These are phyloP conservation scores for Stictonetta naevosa DNA, from an alignment of 2,113 vertebrate species.

Conservation along the genomic window DNA sequence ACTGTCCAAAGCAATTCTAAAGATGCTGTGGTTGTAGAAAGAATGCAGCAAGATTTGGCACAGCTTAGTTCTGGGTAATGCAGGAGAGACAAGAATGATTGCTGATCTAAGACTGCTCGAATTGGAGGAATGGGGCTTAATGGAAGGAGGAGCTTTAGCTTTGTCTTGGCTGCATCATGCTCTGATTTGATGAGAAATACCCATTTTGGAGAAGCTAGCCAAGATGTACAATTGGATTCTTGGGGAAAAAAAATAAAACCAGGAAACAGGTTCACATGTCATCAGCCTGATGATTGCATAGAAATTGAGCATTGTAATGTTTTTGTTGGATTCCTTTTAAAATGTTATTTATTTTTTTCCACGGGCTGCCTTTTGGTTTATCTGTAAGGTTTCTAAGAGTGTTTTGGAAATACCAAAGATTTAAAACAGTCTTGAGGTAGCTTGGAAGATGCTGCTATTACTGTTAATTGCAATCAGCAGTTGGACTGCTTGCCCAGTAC, in stretches of 20 bases:
- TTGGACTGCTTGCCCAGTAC: not conserved
- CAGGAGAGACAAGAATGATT: not conserved
- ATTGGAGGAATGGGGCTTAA: not conserved
- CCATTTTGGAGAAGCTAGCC: not conserved
- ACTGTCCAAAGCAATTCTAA: not conserved
- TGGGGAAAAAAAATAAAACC: not conserved
- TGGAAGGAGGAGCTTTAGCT: not conserved
- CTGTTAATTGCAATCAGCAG: not conserved
- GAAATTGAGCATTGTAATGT: not conserved
- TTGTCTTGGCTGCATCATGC: not conserved
- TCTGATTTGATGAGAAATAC: not conserved
- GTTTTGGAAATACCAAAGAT: not conserved
- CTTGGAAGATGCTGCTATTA: not conserved
- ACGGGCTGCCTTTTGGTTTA: not conserved
- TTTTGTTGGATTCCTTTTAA: not conserved
- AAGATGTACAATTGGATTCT: not conserved
- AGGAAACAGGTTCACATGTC: not conserved
- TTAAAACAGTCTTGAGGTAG: not conserved
- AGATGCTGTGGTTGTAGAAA: not conserved
- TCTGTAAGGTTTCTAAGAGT: not conserved
- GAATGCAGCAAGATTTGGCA: not conserved
- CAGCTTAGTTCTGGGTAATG: not conserved
- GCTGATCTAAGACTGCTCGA: not conserved
- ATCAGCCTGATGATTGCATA: not conserved
- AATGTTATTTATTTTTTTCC: not conserved